phyloP scores from a whole-genome alignment of 2,888 invertebrate species.

The Galeopsomyia nigrocyanea region DNA sequence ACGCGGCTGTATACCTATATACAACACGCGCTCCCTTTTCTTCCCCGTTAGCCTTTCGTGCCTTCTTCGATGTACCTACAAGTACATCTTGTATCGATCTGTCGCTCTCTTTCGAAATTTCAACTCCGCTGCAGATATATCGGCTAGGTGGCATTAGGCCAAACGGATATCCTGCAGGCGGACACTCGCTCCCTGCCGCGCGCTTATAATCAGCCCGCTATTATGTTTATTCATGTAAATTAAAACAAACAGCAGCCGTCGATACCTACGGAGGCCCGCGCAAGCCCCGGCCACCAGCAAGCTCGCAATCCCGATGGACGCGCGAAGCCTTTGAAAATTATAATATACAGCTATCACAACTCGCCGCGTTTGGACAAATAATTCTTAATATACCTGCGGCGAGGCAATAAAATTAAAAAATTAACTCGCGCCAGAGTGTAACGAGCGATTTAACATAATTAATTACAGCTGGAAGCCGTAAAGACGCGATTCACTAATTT shows the following conservation, averaged over 20 bases:
- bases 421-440: neutral
- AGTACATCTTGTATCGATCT: constrained; percentile 14
- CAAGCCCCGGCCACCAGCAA: too few relatives aligned
- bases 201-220: constrained; percentile 38
- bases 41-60: neutral
- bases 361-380: constrained; percentile 1
- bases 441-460: too few relatives aligned
- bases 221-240: constrained; percentile 47
- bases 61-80: too few relatives aligned
- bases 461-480: too few relatives aligned
- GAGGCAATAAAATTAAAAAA: constrained; percentile 3
- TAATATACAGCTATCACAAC: constrained; percentile 1
- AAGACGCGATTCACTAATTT: neutral
- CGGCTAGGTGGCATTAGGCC: too few relatives aligned
- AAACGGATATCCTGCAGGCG: too few relatives aligned
- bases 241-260: constrained; percentile 44
- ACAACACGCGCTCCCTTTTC: neutral
- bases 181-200: neutral
- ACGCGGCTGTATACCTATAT: constrained; percentile 1
- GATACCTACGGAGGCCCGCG: constrained; percentile 9
- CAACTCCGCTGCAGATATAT: neutral
- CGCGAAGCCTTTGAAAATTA: constrained; percentile 28
- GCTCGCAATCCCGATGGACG: constrained; percentile 32
- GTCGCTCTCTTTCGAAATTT: neutral
- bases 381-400: neutral